Evolutionary conservation across 2,888 invertebrate species (phyloP), one percentile per base, ranked within the genome.

Genomic region (Macropis europaea): DNA sequence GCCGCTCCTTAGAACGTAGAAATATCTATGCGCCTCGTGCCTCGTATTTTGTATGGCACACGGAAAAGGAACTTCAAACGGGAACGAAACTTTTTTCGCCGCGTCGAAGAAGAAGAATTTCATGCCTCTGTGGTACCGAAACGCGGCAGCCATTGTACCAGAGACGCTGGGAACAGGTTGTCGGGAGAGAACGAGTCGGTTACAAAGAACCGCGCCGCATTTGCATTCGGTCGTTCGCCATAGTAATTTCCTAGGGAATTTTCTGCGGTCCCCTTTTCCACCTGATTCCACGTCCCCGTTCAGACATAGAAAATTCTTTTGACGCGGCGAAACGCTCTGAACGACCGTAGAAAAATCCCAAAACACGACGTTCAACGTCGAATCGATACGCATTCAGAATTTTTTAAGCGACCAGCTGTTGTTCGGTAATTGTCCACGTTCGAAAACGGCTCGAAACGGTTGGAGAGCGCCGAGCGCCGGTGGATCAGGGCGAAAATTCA

Each of bases 1-100:
- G 45, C 40, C 63, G 57, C 60, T 53, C 38, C 50, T 74, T 67
- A 60, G 42, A 63, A 81, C 40, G 28, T 47, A 15, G 68, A 69
- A 61, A 61, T 57, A 74, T 73, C 42, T 54, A 26, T 28, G 26
- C 24, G 24, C 45, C 45, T 42, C 28, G 56, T 32, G 42, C 45
- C 53, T 59, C 48, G 57, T 74, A 50, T 59, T 61, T 78, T 53
- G 48, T 28, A 32, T 54, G 22, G 59, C 36, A 42, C 11, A 32
- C 48, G 38, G 54, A 50, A 68, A 68, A 30, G 30, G 50, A 68
- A 62, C 64, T 32, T 64, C 64, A 47, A 62, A 67, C 63, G 63
- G 67, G 67, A 67, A 47, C 47, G 62, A 36, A 26, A 40, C n/a
- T 22, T 63, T 43, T 63, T 62, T 54, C 42, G 36, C 13, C 28